Evolutionary conservation across 23 tunicate species (phyloP).

Genomic region (Trididemnum clinides): DNA sequence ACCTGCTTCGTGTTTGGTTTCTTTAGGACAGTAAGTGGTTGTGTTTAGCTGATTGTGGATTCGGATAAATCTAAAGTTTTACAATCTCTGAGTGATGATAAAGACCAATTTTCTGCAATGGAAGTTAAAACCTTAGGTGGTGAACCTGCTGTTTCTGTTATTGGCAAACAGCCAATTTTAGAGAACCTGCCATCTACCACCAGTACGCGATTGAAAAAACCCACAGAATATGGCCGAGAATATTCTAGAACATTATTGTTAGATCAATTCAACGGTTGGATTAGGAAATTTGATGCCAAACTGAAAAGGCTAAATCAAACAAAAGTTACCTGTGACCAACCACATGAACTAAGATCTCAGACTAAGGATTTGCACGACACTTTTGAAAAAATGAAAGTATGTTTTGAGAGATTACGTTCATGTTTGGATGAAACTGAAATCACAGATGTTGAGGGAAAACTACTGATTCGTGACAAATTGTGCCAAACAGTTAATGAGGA

Average conservation of each 20-base stretch:
- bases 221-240: too few species aligned
- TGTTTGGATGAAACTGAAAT: not conserved
- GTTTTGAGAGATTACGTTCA: not conserved
- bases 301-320: not conserved
- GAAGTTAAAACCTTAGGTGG: too few species aligned
- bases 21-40: too few species aligned
- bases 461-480: not conserved
- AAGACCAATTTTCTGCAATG: too few species aligned
- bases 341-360: not conserved
- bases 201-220: too few species aligned
- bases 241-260: not conserved
- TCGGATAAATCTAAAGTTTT: too few species aligned
- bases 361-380: not conserved
- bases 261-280: slow-evolving; percentile 9
- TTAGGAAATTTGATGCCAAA: not conserved
- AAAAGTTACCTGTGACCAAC: not conserved
- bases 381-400: not conserved
- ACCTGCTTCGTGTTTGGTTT: too few species aligned
- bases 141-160: too few species aligned
- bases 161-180: too few species aligned
- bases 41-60: too few species aligned
- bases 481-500: not conserved
- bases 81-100: too few species aligned
- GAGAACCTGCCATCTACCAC: too few species aligned
- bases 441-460: not conserved